Percentiles rank a stretch among this genome's conserved stretches.
These are phyloP conservation scores for Brachionus asplanchnoidis DNA, from an alignment of 1,140 invertebrate genomes.

Conservation along the genomic window DNA sequence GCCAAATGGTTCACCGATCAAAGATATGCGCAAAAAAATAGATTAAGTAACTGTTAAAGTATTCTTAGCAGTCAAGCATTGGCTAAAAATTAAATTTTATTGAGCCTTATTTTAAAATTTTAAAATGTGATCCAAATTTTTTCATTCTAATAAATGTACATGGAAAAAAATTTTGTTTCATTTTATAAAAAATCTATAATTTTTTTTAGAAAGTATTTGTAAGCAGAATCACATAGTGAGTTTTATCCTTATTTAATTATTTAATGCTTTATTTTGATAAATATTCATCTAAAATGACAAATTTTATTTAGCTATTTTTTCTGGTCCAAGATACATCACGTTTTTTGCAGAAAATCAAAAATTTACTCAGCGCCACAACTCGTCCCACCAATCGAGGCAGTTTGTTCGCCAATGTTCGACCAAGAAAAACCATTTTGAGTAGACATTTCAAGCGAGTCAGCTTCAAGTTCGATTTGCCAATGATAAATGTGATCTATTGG, in stretches of 20 bases:
- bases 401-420: conserved; percentile 75
- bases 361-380: conserved; percentile 89
- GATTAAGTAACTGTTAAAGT: background rate
- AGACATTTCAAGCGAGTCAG: conserved; percentile 69
- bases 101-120: background rate
- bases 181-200: background rate
- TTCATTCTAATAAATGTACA: background rate
- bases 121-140: background rate
- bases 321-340: conserved; percentile 62
- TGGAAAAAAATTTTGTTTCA: background rate
- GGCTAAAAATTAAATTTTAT: background rate
- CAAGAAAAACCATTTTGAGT: no score
- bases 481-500: conserved; percentile 91
- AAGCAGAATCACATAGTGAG: background rate
- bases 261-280: background rate
- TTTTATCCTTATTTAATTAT: background rate
- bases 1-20: background rate
- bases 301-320: background rate
- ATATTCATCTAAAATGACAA: background rate
- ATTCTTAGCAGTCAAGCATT: background rate
- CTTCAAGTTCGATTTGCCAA: conserved; percentile 61
- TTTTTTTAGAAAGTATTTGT: background rate
- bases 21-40: background rate
- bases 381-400: conserved; percentile 82
- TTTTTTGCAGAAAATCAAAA: conserved; percentile 84